Base-by-base conservation (phyloP, 37 sponge, comb jelly and placozoan genomes). In the Amphimedon queenslandica region DNA sequence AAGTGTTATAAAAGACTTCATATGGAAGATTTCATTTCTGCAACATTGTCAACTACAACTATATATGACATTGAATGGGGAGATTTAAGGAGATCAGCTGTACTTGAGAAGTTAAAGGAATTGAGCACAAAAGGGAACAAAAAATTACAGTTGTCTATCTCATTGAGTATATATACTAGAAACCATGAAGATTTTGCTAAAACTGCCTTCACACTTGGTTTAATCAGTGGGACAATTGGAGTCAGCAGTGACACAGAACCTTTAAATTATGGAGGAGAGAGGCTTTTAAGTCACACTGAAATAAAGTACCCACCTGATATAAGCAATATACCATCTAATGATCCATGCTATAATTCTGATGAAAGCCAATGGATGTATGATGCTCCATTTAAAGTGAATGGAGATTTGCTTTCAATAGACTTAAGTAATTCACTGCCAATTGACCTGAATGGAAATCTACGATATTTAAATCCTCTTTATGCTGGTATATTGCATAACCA, bases 191-290 rank as follows among this genome's bases (percentile, higher is more conserved):
- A 71, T 61, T 8, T 23, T 3, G 37, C 63, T n/a, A n/a, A n/a
- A n/a, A n/a, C n/a, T n/a, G n/a, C n/a, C n/a, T 70, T 70, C 40
- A 64, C 73, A 6, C 33, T 65, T 33, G 81, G 68, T 0, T 4
- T 64, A 10, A 53, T 80, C 32, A 2, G 42, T 64, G 81, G 81
- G 13, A 80, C 74, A n/a, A 80, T 80, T 51, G 81, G 81, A 2
- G 11, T 58, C n/a, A 4, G 67, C 10, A 64, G 13, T 8, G 3
- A 20, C 4, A 42, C 61, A 25, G 80, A 79, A 28, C 80, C 80
- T 27, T 41, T 77, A 10, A 66, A 66, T 43, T 42, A 63, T 67
- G 69, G 47, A 13, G 69, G 77, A 31, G 68, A 55, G 37, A 66
- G 67, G 47, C 38, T 39, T 2, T 28, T 40, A 47, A n/a, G 4